Base-by-base conservation (phyloP, 2,113 vertebrate species). In the Neotragus moschatus region DNA sequence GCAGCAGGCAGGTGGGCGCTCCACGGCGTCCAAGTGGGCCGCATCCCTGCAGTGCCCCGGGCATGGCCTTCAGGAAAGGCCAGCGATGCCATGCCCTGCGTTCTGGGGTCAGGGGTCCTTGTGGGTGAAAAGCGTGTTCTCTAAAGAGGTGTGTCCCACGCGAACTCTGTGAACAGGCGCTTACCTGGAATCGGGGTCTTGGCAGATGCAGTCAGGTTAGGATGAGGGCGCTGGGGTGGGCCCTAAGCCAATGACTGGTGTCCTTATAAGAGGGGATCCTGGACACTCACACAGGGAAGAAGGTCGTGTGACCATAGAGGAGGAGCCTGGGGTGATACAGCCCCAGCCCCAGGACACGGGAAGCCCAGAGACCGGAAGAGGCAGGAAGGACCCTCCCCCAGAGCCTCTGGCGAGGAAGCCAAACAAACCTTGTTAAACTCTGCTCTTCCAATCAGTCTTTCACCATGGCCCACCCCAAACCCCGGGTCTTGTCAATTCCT, bases 11-110 rank as follows among this genome's bases (percentile, higher is more conserved):
- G 47, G 39, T 5, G 26, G 55, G 58, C 2, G 3, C 7, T 26
- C 2, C 28, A 14, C 43, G 1, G 51, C 0, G 2, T 55, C 30
- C 49, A 25, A 45, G 15, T 0, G 7, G 2, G 23, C 77, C 0
- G 3, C 19, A 26, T 47, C 28, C n/a, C 36, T 9, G 6, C 30
- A 19, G 19, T 2, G 6, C 43, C 43, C 47, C 0, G 0, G 9
- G 14, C 0, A 0, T 43, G 53, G 30, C 39, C n/a, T n/a, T 3
- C 3, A 13, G 53, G 80, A 30, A 30, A 19, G 84, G 49, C 26
- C 10, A 0, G 25, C 2, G 49, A 43, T 17, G 39, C 75, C 66
- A n/a, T 6, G 39, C 60, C 66, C 4, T 21, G 23, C 45, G 45
- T 61, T 55, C 23, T 55, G 45, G 61, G 55, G 28, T 30, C 28